Evolutionary conservation across 2,113 vertebrate species (phyloP), one percentile per base, ranked within the genome.

Genomic region (Microcebus griseorufus): DNA sequence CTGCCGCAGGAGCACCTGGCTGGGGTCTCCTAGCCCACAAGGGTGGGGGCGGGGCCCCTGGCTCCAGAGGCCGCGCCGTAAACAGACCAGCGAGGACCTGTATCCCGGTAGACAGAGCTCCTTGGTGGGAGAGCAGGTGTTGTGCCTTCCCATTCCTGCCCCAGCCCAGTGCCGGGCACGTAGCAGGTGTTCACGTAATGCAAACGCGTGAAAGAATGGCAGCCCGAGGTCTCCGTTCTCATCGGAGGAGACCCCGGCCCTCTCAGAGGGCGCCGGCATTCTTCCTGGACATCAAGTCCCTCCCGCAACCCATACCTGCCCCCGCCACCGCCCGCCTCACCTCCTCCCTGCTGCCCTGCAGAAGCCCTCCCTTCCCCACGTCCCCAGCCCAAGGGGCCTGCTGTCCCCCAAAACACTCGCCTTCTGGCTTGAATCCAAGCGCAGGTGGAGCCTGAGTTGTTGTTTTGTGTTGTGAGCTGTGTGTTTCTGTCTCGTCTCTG

Each of bases 331-430:
- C 12, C 58, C 6, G 7, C 8, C 11, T 4, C 70, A 14, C 17
- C 25, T 0, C 27, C 29, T 51, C 37, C 65, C 51, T 2, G 22
- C 22, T 10, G 6, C 23, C 13, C 37, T 25, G 55, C 60, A 13
- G 23, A 25, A n/a, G 67, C 34, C 14, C 73, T 3, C 37, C 8
- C 8, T 7, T 10, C 25, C 14, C 34, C 3, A 0, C 0, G 1
- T 8, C 22, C 70, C 73, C 67, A 0, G 0, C 34, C 60, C 55
- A 0, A 0, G 23, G 55, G 32, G 37, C 0, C 1, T 8, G 16
- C 80, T 13, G 32, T 34, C 27, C 58, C 3, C 39, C 29, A 23
- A 6, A 6, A 8, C 32, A 16, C 25, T 9, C 10, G 0, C 29
- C 80, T 85, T 32, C 64, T 72, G 32, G 32, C 53, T 23, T 20